phyloP scores from a whole-genome alignment of 2,888 invertebrate species.

The Tuta absoluta region DNA sequence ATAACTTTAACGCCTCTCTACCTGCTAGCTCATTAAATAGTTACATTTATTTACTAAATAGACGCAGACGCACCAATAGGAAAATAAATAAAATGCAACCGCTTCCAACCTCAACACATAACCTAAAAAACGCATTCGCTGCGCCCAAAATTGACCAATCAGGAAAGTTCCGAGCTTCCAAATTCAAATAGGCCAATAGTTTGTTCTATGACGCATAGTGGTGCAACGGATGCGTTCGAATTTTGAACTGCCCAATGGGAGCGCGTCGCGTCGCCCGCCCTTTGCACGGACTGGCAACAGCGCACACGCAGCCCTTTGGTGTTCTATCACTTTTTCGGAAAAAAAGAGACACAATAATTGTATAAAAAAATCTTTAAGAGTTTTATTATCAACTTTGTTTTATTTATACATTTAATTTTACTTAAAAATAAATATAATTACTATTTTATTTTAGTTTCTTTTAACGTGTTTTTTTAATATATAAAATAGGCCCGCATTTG shows the following conservation, averaged over 20 bases:
- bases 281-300: conserved; percentile 39
- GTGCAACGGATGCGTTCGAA: conserved; percentile 46
- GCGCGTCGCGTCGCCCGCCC: conserved; percentile 44
- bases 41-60: background rate
- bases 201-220: conserved; percentile 45
- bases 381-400: too few species aligned
- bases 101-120: conserved; percentile 7
- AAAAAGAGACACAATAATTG: background rate
- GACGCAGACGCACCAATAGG: background rate
- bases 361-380: background rate
- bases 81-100: background rate
- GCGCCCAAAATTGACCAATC: conserved; percentile 36
- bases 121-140: background rate
- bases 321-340: conserved; percentile 11
- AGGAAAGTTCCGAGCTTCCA: conserved; percentile 35
- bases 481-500: too few species aligned
- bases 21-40: conserved; percentile 3
- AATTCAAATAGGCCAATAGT: conserved; percentile 52
- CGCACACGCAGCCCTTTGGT: conserved; percentile 33
- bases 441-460: too few species aligned
- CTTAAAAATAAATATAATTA: too few species aligned
- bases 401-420: too few species aligned
- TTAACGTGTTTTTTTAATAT: too few species aligned
- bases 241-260: conserved; percentile 43
- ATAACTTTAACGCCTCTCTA: conserved; percentile 6